Percentiles rank a stretch among this genome's conserved stretches.
phyloP scores from a whole-genome alignment of 1,140 invertebrate genomes.

The Tetraneura akinire region DNA sequence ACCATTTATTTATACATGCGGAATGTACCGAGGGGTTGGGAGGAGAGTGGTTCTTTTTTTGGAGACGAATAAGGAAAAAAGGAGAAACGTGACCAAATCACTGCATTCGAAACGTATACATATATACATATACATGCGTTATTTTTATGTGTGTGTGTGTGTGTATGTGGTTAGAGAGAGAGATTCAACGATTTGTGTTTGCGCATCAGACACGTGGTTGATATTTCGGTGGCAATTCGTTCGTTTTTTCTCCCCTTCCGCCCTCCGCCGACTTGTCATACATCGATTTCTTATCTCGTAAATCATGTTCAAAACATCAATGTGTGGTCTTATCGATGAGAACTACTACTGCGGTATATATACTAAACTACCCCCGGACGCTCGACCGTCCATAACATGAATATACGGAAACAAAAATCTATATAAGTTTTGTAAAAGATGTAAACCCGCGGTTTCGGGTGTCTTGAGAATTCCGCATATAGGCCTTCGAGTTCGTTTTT shows the following conservation, averaged over 20 bases:
- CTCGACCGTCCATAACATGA: no score
- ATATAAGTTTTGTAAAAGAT: not conserved
- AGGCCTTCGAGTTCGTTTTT: no score
- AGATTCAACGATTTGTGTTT: slow-evolving; percentile 13
- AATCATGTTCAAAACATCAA: slow-evolving; percentile 27
- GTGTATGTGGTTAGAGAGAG: not conserved
- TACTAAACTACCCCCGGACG: not conserved
- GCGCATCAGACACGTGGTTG: slow-evolving; percentile 33
- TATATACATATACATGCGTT: not conserved
- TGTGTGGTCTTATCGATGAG: slow-evolving; percentile 6
- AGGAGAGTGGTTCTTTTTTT: no score
- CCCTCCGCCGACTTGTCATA: not conserved
- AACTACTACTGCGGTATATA: not conserved
- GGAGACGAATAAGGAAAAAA: not conserved
- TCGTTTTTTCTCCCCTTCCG: not conserved
- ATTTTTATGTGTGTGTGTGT: not conserved
- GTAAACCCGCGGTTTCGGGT: not conserved
- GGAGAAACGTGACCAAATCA: slow-evolving; percentile 45
- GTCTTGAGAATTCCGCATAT: not conserved
- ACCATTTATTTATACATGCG: slow-evolving; percentile 6
- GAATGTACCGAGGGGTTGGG: not conserved
- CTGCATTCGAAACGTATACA: slow-evolving; percentile 4
- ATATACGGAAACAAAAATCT: not conserved
- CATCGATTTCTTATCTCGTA: not conserved
- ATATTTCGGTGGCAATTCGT: slow-evolving; percentile 24